phyloP scores from a whole-genome alignment of 2,797 vertebrate genomes.

The Oreortyx pictus region DNA sequence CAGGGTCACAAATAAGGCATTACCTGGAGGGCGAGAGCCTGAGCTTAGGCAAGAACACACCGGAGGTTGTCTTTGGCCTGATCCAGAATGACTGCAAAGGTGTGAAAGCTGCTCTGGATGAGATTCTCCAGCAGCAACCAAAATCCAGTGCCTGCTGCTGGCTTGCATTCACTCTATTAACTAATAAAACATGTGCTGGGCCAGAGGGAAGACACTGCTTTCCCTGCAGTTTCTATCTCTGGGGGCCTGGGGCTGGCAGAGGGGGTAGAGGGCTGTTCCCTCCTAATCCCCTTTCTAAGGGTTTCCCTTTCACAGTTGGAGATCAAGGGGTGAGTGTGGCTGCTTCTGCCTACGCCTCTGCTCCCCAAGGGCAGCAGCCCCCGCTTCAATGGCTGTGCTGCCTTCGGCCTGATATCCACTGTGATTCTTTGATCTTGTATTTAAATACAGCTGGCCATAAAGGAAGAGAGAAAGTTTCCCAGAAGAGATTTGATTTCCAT shows the following conservation, averaged over 20 bases:
- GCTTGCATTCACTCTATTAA: background rate
- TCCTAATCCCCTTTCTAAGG: constrained; percentile 34
- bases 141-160: background rate
- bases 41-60: too few relatives aligned
- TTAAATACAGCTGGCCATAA: constrained; percentile 28
- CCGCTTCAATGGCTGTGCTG: background rate
- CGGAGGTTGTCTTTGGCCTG: too few relatives aligned
- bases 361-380: background rate
- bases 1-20: too few relatives aligned
- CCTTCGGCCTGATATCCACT: background rate
- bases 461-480: background rate
- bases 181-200: background rate
- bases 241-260: background rate
- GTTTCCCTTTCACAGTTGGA: background rate
- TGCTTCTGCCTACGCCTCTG: constrained; percentile 1
- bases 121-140: background rate
- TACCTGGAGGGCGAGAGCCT: too few relatives aligned
- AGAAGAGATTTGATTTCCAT: background rate
- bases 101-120: background rate
- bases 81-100: background rate
- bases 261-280: background rate
- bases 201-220: background rate
- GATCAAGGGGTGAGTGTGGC: background rate
- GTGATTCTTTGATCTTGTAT: constrained; percentile 9
- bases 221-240: background rate